Evolutionary conservation across 2,888 invertebrate genomes (phyloP).

Genomic region (Ethmia dodecea): DNA sequence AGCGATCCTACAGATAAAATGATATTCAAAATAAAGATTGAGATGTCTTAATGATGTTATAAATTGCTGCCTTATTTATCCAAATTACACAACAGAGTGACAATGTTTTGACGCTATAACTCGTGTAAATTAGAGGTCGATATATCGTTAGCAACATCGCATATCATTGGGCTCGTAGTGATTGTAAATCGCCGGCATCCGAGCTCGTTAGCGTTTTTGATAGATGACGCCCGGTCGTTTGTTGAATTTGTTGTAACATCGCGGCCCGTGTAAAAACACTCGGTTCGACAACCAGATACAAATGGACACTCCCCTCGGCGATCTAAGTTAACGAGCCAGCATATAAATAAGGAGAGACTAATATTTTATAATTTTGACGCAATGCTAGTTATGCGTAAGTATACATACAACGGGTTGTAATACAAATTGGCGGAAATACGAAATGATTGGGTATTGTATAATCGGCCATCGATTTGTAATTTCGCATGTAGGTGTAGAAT

Average conservation of each 20-base stretch:
- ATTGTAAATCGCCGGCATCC: conserved; percentile 69
- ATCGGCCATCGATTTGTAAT: too few relatives aligned
- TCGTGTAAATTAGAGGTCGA: conserved; percentile 34
- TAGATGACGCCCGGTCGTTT: conserved; percentile 72
- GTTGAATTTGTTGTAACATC: conserved; percentile 72
- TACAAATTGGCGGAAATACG: conserved; percentile 12
- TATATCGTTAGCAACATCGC: conserved; percentile 61
- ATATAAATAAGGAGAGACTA: conserved; percentile 67
- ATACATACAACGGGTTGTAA: conserved; percentile 5
- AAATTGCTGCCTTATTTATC: conserved; percentile 18
- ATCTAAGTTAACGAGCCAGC: conserved; percentile 71
- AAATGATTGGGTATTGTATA: conserved; percentile 10
- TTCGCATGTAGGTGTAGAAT: conserved; percentile 8
- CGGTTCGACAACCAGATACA: conserved; percentile 69
- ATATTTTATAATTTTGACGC: conserved; percentile 48
- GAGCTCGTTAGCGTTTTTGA: conserved; percentile 75
- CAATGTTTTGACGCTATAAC: conserved; percentile 38
- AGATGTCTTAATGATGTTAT: conserved; percentile 7
- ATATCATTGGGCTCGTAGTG: conserved; percentile 58
- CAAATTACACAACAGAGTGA: conserved; percentile 24
- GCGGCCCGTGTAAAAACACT: conserved; percentile 66
- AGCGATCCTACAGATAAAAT: not conserved
- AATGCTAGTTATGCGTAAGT: conserved; percentile 7
- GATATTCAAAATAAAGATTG: conserved; percentile 2
- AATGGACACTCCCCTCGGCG: conserved; percentile 73